Evolutionary conservation across 1,140 invertebrate species (phyloP), one percentile per base, ranked within the genome.

Genomic region (Gonioctena quinquepunctata): DNA sequence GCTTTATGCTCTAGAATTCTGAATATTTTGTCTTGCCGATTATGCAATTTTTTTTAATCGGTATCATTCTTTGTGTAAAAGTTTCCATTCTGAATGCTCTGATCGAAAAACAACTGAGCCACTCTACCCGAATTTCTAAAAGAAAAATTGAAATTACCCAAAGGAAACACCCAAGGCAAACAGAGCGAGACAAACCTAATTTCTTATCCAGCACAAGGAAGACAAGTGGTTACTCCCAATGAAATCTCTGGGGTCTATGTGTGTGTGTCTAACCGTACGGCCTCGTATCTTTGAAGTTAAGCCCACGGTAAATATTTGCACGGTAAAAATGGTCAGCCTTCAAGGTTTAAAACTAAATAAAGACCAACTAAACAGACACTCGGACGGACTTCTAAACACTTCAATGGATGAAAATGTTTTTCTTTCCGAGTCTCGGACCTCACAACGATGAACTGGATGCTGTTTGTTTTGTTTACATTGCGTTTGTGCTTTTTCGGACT

Each of bases 221-320:
- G 33, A 2, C 11, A n/a, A 42, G 16, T 13, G 33, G 13, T 42
- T n/a, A 42, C 13, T 42, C 5, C 1, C 11, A 42, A 42, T n/a
- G 33, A 42, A 42, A n/a, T 42, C 33, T 42, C 33, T 0, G 8
- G 33, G 33, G 33, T 13, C 16, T 42, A n/a, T 42, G 16, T 42
- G 13, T 42, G 33, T 8, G 33, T 42, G 33, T 42, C 13, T 11
- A 42, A 13, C 16, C 33, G 33, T 13, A 42, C 33, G 33, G 16
- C 33, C 33, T 42, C n/a, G 27, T 57, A 54, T 50, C 72, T 74
- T 74, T 74, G 72, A 74, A 67, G 72, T 71, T 74, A 74, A 74
- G 63, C 72, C 72, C 65, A 54, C 28, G 16, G 69, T 62, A 71
- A 74, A 74, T 74, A 74, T 74, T 74, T 68, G 61, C 22, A 52